These are phyloP conservation scores for Pegoplata infirma DNA, from an alignment of 2,888 invertebrate species.

Conservation along the genomic window DNA sequence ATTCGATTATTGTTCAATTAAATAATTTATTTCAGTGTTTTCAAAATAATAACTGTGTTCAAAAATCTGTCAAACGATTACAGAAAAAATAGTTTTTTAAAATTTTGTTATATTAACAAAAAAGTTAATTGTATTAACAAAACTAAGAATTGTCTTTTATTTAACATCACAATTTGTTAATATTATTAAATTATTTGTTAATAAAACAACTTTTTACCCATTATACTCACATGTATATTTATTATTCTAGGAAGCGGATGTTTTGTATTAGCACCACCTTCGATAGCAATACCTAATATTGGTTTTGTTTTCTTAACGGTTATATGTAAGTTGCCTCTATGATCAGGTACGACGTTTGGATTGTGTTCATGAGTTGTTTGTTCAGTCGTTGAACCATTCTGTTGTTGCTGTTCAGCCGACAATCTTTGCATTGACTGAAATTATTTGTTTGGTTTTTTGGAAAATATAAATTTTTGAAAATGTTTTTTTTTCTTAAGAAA, in stretches of 20 bases:
- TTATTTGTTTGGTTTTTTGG: conserved; percentile 18
- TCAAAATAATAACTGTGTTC: too few species aligned
- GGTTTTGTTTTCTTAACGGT: conserved; percentile 96
- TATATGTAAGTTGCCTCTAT: conserved; percentile 92
- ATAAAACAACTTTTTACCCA: too few species aligned
- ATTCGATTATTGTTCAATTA: neutral
- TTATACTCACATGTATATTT: conserved; percentile 95
- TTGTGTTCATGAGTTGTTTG: conserved; percentile 77
- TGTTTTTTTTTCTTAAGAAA: neutral
- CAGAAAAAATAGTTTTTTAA: too few species aligned
- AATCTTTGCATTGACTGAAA: conserved; percentile 86
- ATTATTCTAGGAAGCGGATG: conserved; percentile 97
- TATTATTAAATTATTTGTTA: too few species aligned
- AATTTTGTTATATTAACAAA: too few species aligned
- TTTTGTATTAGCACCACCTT: conserved; percentile 97
- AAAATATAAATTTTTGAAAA: neutral
- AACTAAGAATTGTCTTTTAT: too few species aligned
- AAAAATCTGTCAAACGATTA: too few species aligned
- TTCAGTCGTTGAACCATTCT: conserved; percentile 80
- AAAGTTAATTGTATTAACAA: too few species aligned
- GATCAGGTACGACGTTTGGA: conserved; percentile 88
- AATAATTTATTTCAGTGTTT: neutral
- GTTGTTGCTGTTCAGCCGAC: conserved; percentile 80
- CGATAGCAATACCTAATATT: conserved; percentile 96
- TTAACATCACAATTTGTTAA: too few species aligned